Evolutionary conservation across 2,797 vertebrate species (phyloP).

Genomic region (Graptemys geographica): DNA sequence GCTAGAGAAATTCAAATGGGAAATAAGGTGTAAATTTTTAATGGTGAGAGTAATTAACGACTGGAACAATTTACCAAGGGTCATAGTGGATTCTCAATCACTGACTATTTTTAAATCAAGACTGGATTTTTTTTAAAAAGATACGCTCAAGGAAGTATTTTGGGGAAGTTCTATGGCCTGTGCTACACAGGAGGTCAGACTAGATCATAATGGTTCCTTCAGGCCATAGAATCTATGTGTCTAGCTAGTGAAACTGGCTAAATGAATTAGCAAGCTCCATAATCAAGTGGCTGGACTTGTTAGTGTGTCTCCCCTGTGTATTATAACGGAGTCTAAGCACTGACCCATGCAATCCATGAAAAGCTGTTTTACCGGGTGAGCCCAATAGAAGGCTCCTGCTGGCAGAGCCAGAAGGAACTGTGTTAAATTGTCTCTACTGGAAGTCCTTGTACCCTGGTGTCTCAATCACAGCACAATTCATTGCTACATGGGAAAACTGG

Average conservation of each 20-base stretch:
- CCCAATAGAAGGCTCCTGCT: neutral
- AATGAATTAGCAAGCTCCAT: neutral
- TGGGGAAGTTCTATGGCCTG: neutral
- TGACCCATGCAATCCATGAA: rapidly evolving
- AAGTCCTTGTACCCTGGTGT: neutral
- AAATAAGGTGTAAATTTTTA: neutral
- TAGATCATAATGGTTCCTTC: neutral
- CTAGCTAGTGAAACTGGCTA: rapidly evolving
- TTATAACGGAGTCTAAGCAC: neutral
- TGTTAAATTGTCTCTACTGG: rapidly evolving
- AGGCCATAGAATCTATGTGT: neutral
- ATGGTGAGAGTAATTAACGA: neutral
- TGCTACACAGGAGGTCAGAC: neutral
- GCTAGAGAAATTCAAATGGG: neutral
- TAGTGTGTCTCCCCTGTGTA: neutral
- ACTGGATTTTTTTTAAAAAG: neutral
- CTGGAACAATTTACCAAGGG: neutral
- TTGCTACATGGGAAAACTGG: constrained; percentile 13
- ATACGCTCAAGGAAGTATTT: neutral
- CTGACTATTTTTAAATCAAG: neutral
- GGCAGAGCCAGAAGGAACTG: neutral
- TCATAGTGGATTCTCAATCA: neutral
- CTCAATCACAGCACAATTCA: constrained; percentile 24
- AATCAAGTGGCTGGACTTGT: neutral
- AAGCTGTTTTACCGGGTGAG: neutral